These are phyloP conservation scores for Helobdella robusta DNA, from an alignment of 2,888 invertebrate genomes.

Conservation along the genomic window DNA sequence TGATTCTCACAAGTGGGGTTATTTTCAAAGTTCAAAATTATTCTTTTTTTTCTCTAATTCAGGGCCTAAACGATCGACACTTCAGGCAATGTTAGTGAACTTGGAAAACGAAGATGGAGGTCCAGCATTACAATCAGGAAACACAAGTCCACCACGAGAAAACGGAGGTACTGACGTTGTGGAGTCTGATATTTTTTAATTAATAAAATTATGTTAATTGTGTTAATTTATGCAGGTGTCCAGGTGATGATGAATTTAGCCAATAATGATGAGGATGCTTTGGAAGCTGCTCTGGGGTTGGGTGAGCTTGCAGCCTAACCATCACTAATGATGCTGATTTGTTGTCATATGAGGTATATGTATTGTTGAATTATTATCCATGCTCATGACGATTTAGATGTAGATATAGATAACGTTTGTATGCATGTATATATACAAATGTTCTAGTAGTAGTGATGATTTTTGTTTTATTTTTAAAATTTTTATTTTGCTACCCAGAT, in stretches of 20 bases:
- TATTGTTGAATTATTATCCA: background rate
- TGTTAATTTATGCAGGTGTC: constrained; percentile 12
- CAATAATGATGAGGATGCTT: constrained; percentile 41
- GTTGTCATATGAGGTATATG: constrained; percentile 52
- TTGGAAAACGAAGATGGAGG: constrained; percentile 39
- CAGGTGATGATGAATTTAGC: constrained; percentile 34
- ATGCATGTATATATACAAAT: too few relatives aligned
- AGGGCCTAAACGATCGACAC: constrained; percentile 50
- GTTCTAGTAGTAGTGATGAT: too few relatives aligned
- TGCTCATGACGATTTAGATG: too few relatives aligned
- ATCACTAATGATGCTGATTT: constrained; percentile 93
- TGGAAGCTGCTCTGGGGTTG: constrained; percentile 63
- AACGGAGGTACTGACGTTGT: constrained; percentile 38
- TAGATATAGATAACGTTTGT: too few relatives aligned
- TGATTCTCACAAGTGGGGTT: background rate
- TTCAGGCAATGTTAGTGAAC: constrained; percentile 51
- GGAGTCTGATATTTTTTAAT: constrained; percentile 31
- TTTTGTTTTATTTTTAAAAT: too few relatives aligned
- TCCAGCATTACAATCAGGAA: constrained; percentile 30
- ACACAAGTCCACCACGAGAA: constrained; percentile 28
- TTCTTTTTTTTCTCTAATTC: too few relatives aligned
- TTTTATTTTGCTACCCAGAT: too few relatives aligned
- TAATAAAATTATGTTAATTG: background rate
- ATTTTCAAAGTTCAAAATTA: too few relatives aligned
- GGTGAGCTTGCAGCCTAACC: constrained; percentile 92